Evolutionary conservation across 2,113 vertebrate genomes (phyloP), one percentile per base, ranked within the genome.

Genomic region (Macheiramphus alcinus): DNA sequence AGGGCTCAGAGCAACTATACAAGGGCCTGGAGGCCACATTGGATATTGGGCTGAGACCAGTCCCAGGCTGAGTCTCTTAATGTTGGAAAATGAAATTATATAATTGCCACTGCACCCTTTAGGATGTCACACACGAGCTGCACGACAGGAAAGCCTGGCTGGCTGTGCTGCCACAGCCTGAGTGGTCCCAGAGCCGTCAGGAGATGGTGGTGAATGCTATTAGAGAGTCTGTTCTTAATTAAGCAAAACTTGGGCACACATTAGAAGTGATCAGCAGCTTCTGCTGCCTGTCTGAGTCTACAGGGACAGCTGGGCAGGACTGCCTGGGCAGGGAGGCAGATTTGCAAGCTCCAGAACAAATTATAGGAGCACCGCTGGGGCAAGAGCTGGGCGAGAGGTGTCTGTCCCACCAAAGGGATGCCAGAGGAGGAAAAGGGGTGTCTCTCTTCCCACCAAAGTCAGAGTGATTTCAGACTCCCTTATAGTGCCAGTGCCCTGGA

Each of bases 401-500:
- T 70, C 42, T 43, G 23, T 12, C 13, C 65, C 47, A 67, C 48
- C 5, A 3, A 55, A 62, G 45, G 29, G 62, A 29, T 45, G 45
- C 22, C 42, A 78, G 63, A 26, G 15, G 25, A 67, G 20, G 42
- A 73, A 70, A 61, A 87, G 43, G 18, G 27, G 18, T 61, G 42
- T 36, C 31, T 68, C 56, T 80, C 25, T 73, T 65, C 34, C 31
- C 72, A 12, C 13, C 3, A 22, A 50, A 84, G 25, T 29, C 8
- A 2, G 65, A 73, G 45, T 40, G 48, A 67, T 94, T 78, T 90
- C 85, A 78, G 80, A 50, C 53, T 58, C 8, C 34, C 65, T 90
- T 7, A 6, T 3, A 36, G 70, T n/a, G 68, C 76, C 88, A 75
- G 59, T 93, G 92, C 88, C 97, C 96, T 95, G 88, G 52, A 97